These are phyloP conservation scores for Apostichopus californicus DNA, from an alignment of 35 echinoderm and acorn worm genomes.

Conservation along the genomic window DNA sequence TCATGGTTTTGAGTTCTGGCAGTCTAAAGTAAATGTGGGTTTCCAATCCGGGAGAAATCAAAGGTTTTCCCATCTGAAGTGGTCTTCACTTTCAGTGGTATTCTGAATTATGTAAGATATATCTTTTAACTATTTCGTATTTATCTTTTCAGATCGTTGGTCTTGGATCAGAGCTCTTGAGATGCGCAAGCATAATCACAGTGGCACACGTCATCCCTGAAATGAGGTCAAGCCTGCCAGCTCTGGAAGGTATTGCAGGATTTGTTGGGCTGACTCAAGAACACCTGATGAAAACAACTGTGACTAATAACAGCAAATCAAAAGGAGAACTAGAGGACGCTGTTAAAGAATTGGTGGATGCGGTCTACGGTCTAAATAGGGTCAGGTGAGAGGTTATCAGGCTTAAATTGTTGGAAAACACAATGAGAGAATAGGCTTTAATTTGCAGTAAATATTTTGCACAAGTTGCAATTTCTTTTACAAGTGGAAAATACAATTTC, in stretches of 20 bases:
- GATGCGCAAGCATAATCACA: neutral
- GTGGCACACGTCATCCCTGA: slow-evolving; percentile 37
- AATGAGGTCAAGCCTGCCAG: neutral
- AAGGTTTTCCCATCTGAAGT: too few relatives aligned
- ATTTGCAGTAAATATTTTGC: too few relatives aligned
- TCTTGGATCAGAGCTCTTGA: slow-evolving; percentile 27
- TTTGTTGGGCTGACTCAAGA: slow-evolving; percentile 15
- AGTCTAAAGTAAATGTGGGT: too few relatives aligned
- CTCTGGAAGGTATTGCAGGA: neutral
- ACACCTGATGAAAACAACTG: neutral
- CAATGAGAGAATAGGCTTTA: too few relatives aligned
- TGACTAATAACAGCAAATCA: slow-evolving; percentile 25
- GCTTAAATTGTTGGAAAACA: neutral
- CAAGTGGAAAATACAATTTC: too few relatives aligned
- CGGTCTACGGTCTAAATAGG: slow-evolving; percentile 37
- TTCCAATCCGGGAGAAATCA: too few relatives aligned
- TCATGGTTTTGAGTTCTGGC: too few relatives aligned
- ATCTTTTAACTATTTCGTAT: neutral
- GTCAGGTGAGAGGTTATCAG: slow-evolving; percentile 7
- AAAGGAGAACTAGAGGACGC: slow-evolving; percentile 33
- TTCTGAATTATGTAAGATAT: too few relatives aligned
- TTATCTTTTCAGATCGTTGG: slow-evolving; percentile 30
- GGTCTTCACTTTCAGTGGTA: too few relatives aligned
- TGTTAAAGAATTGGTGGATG: slow-evolving; percentile 47
- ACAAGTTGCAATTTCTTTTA: too few relatives aligned